A percentile compares a stretch with the other conserved stretches of the same genome.
Evolutionary conservation across 2,888 invertebrate species (phyloP).

Genomic region (Cephus pygmeus): DNA sequence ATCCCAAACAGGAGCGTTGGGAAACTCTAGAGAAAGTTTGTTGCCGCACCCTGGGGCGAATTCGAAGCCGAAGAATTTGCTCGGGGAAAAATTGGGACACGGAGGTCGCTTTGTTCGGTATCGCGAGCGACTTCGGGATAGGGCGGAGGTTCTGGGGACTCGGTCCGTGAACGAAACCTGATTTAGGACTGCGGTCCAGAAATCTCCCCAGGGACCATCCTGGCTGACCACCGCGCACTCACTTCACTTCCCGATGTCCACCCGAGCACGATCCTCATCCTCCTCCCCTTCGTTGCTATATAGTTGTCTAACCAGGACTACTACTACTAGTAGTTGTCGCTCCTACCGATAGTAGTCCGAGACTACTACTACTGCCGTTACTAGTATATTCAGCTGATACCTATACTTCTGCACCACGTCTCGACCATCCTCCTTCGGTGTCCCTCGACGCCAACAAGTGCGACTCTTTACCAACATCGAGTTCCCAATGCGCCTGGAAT

Average conservation of each 20-base stretch:
- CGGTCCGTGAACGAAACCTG: slow-evolving; percentile 61
- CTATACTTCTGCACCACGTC: slow-evolving; percentile 27
- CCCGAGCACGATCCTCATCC: slow-evolving; percentile 49
- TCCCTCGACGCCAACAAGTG: slow-evolving; percentile 62
- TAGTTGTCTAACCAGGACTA: not conserved
- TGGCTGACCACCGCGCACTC: slow-evolving; percentile 58
- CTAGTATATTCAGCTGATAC: not conserved
- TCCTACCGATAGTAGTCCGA: not conserved
- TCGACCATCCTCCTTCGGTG: slow-evolving; percentile 39
- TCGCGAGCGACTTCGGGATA: slow-evolving; percentile 35
- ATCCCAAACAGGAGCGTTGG: not conserved
- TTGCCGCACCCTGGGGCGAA: slow-evolving; percentile 6
- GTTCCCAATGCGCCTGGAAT: slow-evolving; percentile 53
- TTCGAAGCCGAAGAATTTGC: not conserved
- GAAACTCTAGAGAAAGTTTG: not conserved
- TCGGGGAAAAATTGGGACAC: not conserved
- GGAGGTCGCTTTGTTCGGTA: slow-evolving; percentile 35
- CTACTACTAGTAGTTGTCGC: not conserved
- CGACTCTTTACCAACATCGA: slow-evolving; percentile 63
- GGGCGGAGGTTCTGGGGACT: slow-evolving; percentile 48
- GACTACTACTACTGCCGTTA: not conserved
- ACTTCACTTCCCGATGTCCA: slow-evolving; percentile 58
- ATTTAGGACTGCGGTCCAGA: slow-evolving; percentile 64
- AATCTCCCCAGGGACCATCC: slow-evolving; percentile 59
- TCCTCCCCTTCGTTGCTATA: not conserved